Percentiles rank a stretch among this genome's conserved stretches.
phyloP scores from a whole-genome alignment of 1,140 invertebrate species.

The Pseudoatta argentina region DNA sequence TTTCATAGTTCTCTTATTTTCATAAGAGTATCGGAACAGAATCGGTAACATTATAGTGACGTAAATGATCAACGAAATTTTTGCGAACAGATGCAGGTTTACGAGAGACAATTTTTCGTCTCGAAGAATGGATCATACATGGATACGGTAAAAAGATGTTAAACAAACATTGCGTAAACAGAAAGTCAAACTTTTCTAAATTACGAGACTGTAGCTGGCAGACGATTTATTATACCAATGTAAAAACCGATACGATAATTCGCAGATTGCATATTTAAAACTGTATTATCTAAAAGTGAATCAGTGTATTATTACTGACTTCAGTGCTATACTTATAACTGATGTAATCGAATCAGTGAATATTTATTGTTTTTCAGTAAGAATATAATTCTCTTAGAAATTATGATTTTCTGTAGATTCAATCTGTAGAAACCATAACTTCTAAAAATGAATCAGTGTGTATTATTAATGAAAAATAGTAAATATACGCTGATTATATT shows the following conservation, averaged over 20 bases:
- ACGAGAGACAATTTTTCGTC: background rate
- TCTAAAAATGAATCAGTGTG: no score
- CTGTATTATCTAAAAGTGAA: no score
- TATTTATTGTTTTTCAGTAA: no score
- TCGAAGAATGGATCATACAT: background rate
- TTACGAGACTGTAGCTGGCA: background rate
- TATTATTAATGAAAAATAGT: no score
- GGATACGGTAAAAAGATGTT: background rate
- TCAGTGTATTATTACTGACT: no score
- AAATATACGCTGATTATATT: no score
- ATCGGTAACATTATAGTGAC: background rate
- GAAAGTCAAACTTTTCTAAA: constrained; percentile 44
- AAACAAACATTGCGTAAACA: background rate
- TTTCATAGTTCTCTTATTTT: background rate
- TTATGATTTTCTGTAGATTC: no score
- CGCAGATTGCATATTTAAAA: background rate
- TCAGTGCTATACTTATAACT: no score
- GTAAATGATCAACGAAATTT: constrained; percentile 22
- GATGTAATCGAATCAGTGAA: no score
- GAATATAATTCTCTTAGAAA: no score
- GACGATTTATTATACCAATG: background rate
- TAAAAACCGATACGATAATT: background rate
- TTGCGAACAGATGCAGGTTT: background rate
- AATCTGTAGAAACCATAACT: no score
- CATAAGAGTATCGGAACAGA: background rate